These are phyloP conservation scores for Phrynocephalus forsythii DNA, from an alignment of 2,797 vertebrate species.

Conservation along the genomic window DNA sequence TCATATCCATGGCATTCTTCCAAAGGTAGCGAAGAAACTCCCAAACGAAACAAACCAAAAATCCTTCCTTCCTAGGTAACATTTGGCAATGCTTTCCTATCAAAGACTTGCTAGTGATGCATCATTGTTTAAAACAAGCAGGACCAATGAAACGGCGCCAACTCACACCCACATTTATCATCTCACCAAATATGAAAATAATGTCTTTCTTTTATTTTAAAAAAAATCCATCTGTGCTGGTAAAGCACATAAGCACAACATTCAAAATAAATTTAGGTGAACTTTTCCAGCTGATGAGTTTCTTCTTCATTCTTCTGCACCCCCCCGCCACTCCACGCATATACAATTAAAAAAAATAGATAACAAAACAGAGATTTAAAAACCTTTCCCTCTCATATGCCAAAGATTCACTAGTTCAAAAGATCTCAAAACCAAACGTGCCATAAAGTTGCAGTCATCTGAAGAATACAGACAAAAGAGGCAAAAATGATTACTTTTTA, in stretches of 20 bases:
- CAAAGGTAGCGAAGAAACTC: conserved; percentile 53
- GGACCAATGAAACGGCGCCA: conserved; percentile 43
- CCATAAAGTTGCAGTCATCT: background rate
- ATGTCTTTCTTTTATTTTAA: background rate
- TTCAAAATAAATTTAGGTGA: conserved; percentile 1
- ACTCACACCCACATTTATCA: conserved; percentile 54
- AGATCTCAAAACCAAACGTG: background rate
- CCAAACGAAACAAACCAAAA: conserved; percentile 51
- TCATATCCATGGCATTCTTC: conserved; percentile 51
- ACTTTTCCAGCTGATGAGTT: background rate
- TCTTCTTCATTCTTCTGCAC: conserved; percentile 5
- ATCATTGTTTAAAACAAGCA: conserved; percentile 53
- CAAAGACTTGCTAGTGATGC: conserved; percentile 32
- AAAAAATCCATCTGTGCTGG: background rate
- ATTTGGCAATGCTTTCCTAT: conserved; percentile 29
- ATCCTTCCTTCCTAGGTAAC: conserved; percentile 10
- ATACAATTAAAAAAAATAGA: background rate
- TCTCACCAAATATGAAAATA: conserved; percentile 37
- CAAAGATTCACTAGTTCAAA: background rate
- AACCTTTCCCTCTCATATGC: background rate
- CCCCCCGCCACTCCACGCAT: background rate
- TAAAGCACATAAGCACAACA: conserved; percentile 25
- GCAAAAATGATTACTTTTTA: too few relatives aligned
- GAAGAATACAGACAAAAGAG: background rate
- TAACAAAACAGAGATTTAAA: conserved; percentile 17